phyloP scores from a whole-genome alignment of 2,888 invertebrate genomes.

The Diarsia mendica region DNA sequence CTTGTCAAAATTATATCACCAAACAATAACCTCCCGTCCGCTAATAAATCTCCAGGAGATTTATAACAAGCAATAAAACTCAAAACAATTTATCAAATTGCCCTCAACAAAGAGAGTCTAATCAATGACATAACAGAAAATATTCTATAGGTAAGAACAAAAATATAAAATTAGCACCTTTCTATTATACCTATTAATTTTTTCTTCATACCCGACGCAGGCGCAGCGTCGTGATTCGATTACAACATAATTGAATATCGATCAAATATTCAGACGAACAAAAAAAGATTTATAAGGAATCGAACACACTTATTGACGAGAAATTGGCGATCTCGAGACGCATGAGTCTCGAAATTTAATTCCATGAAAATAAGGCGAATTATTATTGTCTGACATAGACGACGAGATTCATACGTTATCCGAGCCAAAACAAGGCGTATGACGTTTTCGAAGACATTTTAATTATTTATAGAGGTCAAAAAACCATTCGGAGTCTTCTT shows the following conservation, averaged over 20 bases:
- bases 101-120: slow-evolving; percentile 36
- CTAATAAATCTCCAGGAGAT: too few relatives aligned
- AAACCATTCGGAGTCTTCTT: neutral
- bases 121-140: slow-evolving; percentile 48
- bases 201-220: neutral
- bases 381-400: neutral
- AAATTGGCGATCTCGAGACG: neutral
- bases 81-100: slow-evolving; percentile 58
- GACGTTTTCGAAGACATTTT: neutral
- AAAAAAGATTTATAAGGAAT: slow-evolving; percentile 17
- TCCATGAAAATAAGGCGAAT: neutral
- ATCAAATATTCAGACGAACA: slow-evolving; percentile 38
- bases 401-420: neutral
- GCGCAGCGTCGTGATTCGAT: slow-evolving; percentile 44
- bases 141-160: slow-evolving; percentile 27
- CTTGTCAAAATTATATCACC: slow-evolving; percentile 36
- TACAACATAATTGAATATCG: slow-evolving; percentile 57
- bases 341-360: neutral
- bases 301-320: neutral
- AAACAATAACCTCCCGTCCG: too few relatives aligned
- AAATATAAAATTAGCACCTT: slow-evolving; percentile 58
- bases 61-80: slow-evolving; percentile 48
- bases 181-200: slow-evolving; percentile 58
- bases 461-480: neutral
- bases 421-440: neutral